Base-by-base conservation (phyloP, 2,797 vertebrate species). In the Graptemys geographica region DNA sequence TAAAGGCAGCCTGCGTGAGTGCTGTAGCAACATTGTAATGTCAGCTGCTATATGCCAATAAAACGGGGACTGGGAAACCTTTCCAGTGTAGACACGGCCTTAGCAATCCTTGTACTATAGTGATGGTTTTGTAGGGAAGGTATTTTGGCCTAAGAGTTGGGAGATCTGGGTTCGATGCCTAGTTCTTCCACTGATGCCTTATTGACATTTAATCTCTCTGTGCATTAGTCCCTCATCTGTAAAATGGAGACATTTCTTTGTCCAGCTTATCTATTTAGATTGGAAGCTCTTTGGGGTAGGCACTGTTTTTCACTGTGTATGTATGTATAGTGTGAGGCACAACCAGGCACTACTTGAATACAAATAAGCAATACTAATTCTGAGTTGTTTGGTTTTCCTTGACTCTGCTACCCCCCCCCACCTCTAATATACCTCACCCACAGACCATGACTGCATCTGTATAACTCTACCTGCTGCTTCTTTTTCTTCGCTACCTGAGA, bases 381-480 rank as follows among this genome's bases (percentile, higher is more conserved):
- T 2, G 12, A 83, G 27, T 19, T 18, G 37, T 3, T 23, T 44
- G 80, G 27, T 74, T 80, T 16, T 4, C 37, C 31, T 33, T 51
- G 3, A 4, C 13, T 56, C 33, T 83, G 72, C 6, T 41, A 59
- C 16, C 44, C 44, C 5, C 1, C 3, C 1, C 3, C 3, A 53
- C n/a, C 27, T 7, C 44, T 23, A 13, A 16, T 25, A n/a, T 31
- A 2, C 3, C 3, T 11, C 11, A 49, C 25, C 15, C 44, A 37
- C 21, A 2, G 11, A 5, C 0, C 0, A 15, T 47, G 11, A 19
- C 31, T 9, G 33, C 56, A 81, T 25, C 56, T 3, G 33, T 49
- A 5, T 12, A 81, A 81, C 8, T 21, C 18, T 11, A 69, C 18
- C n/a, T 3, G 1, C 53, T 44, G n/a, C 79, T 3, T 69, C 82